Evolutionary conservation across 1,140 invertebrate species (phyloP), one percentile per base, ranked within the genome.

Genomic region (Magallana gigas): DNA sequence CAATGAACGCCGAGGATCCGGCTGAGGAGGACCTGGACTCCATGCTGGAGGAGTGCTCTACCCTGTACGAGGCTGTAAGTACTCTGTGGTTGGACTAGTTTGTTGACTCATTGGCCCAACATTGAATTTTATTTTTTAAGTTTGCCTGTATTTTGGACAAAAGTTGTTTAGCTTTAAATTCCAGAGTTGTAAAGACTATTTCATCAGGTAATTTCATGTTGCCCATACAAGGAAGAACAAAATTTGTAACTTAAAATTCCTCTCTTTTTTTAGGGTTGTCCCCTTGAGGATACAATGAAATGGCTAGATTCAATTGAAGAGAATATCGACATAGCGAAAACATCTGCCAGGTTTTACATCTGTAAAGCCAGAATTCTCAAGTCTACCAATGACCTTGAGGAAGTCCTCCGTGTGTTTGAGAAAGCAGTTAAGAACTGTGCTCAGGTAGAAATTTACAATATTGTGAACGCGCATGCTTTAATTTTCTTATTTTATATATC

Each of bases 321-420:
- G 8, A 87, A 88, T 76, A 87, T 90, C 8, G 56, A 48, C 12
- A 14, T 85, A 29, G 83, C 89, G 7, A 76, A 57, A 8, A 80
- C 68, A 48, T 90, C 88, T 58, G 89, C 89, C 68, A 86, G 83
- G 60, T 90, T 88, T 57, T 90, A 86, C 57, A 88, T 90, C 36
- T 87, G 84, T 64, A 90, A 88, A 36, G 88, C 89, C 8, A 59
- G 85, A 18, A 81, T 90, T 5, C 59, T 88, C 0, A 80, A 88
- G 56, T 84, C 64, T n/a, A 76, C 84, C n/a, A 86, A 76, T 6
- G 59, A 87, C 56, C 59, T 85, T 11, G 86, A 90, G 9, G 58
- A 62, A 12, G 86, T 90, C 9, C 56, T 90, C 18, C 23, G 87
- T 57, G 87, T 90, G 29, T 90, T 88, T 84, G 89, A 90, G 57